Evolutionary conservation across 2,797 vertebrate species (phyloP).

Genomic region (Gadopsis bispinosus): DNA sequence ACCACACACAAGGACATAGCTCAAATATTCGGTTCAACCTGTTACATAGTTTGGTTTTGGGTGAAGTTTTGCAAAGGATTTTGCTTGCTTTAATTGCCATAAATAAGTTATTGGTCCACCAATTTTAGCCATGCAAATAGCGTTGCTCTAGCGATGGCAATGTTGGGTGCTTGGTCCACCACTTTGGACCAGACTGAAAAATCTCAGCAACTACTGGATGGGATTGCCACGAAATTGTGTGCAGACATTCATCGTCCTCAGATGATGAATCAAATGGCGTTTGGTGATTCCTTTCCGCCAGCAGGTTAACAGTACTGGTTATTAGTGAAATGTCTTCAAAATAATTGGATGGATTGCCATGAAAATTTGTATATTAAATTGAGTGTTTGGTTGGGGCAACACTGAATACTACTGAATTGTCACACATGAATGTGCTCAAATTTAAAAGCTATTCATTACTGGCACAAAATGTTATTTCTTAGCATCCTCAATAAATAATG

Average conservation of each 20-base stretch:
- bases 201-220: not conserved
- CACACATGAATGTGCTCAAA: constrained; percentile 1
- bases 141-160: too few species aligned
- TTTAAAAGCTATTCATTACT: constrained; percentile 24
- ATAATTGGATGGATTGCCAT: too few species aligned
- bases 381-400: not conserved
- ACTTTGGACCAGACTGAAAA: too few species aligned
- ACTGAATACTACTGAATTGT: not conserved
- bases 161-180: too few species aligned
- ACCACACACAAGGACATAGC: constrained; percentile 35
- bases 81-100: not conserved
- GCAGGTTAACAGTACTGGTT: too few species aligned
- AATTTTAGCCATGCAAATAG: not conserved
- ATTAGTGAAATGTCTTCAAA: too few species aligned
- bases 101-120: not conserved
- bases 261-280: not conserved
- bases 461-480: constrained; percentile 1
- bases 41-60: not conserved
- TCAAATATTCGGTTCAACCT: constrained; percentile 24
- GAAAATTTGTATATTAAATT: too few species aligned
- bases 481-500: constrained; percentile 17
- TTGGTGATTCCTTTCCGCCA: too few species aligned
- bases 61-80: not conserved
- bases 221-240: not conserved
- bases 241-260: not conserved